Evolutionary conservation across 2,888 invertebrate species (phyloP).

Genomic region (Papilio protenor): DNA sequence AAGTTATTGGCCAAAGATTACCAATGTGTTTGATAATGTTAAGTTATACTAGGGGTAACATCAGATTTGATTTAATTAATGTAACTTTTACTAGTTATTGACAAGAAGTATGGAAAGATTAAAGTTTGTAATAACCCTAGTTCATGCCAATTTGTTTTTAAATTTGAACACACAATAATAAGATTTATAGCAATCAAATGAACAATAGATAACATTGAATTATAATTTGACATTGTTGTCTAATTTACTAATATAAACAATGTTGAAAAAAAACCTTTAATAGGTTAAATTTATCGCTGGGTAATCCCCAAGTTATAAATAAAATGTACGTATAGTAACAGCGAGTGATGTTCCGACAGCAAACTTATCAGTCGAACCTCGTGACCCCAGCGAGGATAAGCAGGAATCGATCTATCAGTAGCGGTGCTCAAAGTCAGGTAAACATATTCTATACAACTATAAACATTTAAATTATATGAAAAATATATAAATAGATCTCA

Average conservation of each 20-base stretch:
- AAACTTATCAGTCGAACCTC: constrained; percentile 75
- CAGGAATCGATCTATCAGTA: constrained; percentile 67
- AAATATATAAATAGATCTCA: too few species aligned
- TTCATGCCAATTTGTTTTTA: too few species aligned
- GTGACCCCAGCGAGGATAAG: constrained; percentile 76
- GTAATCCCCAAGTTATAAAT: constrained; percentile 25
- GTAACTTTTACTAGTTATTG: too few species aligned
- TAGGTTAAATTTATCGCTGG: not conserved
- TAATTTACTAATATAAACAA: not conserved
- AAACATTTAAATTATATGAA: not conserved
- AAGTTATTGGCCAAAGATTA: too few species aligned
- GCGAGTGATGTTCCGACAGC: constrained; percentile 50
- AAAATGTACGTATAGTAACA: constrained; percentile 9
- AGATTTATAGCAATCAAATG: not conserved
- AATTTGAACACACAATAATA: not conserved
- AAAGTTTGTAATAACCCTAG: too few species aligned
- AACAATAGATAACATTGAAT: not conserved
- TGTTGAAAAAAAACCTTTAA: not conserved
- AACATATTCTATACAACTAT: constrained; percentile 17
- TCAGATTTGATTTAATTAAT: too few species aligned
- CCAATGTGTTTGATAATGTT: too few species aligned
- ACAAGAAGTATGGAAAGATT: too few species aligned
- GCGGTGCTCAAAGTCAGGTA: constrained; percentile 73
- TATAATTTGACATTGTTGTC: not conserved
- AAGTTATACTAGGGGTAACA: too few species aligned